These are phyloP conservation scores for Petrocephalus microphthalmus DNA, from an alignment of 2,113 vertebrate genomes.

Conservation along the genomic window DNA sequence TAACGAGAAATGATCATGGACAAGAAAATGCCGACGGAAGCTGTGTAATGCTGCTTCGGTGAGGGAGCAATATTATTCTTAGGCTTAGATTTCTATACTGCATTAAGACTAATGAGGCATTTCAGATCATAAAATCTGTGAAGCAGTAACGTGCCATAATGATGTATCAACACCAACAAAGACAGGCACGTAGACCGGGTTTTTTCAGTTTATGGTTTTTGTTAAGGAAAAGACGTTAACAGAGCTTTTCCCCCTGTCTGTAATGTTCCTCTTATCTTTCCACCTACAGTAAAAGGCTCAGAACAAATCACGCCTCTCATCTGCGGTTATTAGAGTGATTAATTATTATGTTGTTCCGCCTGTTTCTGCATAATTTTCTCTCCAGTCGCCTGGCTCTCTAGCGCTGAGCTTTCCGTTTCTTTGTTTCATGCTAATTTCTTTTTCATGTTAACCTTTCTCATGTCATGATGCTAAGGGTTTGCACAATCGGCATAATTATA, in stretches of 20 bases:
- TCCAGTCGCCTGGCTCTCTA: background rate
- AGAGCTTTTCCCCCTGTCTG: background rate
- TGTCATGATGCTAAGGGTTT: background rate
- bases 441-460: background rate
- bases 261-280: slow-evolving; percentile 22
- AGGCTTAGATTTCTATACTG: background rate
- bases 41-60: background rate
- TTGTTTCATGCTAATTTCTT: background rate
- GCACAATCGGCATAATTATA: background rate
- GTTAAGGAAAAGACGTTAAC: background rate
- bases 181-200: background rate
- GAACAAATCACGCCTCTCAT: slow-evolving; percentile 26
- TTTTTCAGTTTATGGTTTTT: background rate
- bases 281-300: slow-evolving; percentile 25
- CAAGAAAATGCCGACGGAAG: background rate
- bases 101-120: background rate
- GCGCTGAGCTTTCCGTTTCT: background rate
- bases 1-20: background rate
- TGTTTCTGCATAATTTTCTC: slow-evolving; percentile 4
- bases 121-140: slow-evolving; percentile 3
- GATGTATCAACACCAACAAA: slow-evolving; percentile 4
- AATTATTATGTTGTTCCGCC: slow-evolving; percentile 36
- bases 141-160: background rate
- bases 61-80: background rate
- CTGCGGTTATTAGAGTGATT: slow-evolving; percentile 47